phyloP scores from a whole-genome alignment of 2,113 vertebrate genomes.

The Scopus umbretta region DNA sequence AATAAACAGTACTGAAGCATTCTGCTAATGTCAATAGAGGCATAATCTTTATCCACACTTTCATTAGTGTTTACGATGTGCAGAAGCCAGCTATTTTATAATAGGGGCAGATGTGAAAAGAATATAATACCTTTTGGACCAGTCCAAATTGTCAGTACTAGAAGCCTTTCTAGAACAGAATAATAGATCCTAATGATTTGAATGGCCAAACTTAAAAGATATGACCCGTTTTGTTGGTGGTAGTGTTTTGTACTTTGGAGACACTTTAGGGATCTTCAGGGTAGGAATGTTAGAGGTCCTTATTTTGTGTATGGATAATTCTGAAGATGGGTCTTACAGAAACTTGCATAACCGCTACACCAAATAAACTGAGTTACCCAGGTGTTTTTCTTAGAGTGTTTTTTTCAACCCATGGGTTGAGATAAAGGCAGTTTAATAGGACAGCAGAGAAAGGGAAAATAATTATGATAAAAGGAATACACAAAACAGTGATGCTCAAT shows the following conservation, averaged over 20 bases:
- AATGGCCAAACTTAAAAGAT: neutral
- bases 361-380: neutral
- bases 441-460: too few species aligned
- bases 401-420: too few species aligned
- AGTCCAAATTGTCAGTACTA: neutral
- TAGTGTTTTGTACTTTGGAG: neutral
- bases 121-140: neutral
- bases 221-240: neutral
- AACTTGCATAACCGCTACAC: neutral
- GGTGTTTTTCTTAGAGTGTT: neutral
- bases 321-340: neutral
- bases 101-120: neutral
- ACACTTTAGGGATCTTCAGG: neutral
- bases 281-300: neutral
- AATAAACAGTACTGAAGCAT: neutral
- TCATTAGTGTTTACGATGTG: neutral
- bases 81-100: neutral
- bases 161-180: neutral
- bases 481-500: too few species aligned
- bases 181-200: neutral
- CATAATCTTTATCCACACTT: neutral
- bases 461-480: too few species aligned
- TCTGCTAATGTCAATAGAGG: neutral
- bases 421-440: too few species aligned
- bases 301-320: neutral